Evolutionary conservation across 1,140 invertebrate species (phyloP).

Genomic region (Papilio machaon): DNA sequence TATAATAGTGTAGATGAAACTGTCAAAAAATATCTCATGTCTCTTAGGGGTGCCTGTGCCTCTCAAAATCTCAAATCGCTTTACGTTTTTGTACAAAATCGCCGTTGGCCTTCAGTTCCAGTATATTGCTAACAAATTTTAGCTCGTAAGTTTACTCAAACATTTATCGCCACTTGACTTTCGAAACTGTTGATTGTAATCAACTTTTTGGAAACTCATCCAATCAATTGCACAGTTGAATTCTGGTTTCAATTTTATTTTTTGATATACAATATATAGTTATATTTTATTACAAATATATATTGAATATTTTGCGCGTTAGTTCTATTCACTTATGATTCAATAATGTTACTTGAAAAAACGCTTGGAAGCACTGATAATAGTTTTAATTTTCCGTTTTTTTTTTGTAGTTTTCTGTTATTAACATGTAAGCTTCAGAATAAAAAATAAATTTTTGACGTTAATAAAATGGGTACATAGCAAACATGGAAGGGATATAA

Average conservation of each 20-base stretch:
- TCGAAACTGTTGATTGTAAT: background rate
- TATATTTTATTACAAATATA: background rate
- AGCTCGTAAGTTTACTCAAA: background rate
- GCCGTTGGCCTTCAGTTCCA: background rate
- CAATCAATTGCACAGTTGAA: background rate
- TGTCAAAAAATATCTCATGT: background rate
- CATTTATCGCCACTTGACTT: background rate
- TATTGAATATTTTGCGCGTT: constrained; percentile 7
- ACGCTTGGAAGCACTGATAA: background rate
- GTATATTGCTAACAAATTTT: background rate
- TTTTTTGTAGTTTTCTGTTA: background rate
- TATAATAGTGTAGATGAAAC: background rate
- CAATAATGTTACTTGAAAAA: constrained; percentile 29
- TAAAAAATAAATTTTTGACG: background rate
- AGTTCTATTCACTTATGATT: constrained; percentile 24
- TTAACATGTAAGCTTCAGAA: background rate
- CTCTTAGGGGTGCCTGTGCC: too few relatives aligned
- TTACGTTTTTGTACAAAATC: background rate
- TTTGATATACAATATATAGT: background rate
- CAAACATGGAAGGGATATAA: background rate
- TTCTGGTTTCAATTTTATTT: background rate
- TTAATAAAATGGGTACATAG: background rate
- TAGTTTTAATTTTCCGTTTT: background rate
- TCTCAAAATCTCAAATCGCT: too few relatives aligned
- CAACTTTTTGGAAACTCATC: background rate